Base-by-base conservation (phyloP, 2,797 vertebrate genomes). In the Poecilia wingei region DNA sequence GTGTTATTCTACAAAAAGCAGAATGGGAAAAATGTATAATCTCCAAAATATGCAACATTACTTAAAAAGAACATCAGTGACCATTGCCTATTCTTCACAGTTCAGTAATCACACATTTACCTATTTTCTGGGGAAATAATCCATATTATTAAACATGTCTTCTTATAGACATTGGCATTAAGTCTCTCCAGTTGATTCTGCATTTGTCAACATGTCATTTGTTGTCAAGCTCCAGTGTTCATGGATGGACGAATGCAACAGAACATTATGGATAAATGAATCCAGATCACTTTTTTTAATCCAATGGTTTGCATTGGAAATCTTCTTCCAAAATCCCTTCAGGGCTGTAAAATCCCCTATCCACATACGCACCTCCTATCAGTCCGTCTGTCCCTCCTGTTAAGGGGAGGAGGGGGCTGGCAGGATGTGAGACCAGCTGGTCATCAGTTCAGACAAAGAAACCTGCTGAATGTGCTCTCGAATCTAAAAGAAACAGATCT, bases 381-480 rank as follows among this genome's bases (percentile, higher is more conserved):
- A 86, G 75, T 75, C 79, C 13, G 86, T 80, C 75, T 73, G 82
- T 87, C 80, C 76, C 80, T 86, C 76, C 68, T 86, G 84, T 86
- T 70, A 68, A 78, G 77, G 77, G 85, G 82, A 46, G 66, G 84
- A 31, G 78, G 85, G 78, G 85, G 55, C 41, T 59, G 90, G 91
- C 91, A 95, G 94, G 94, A 95, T 92, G 93, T 89, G 88, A 85
- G 92, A 90, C 92, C 95, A 95, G 94, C 95, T 95, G 95, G 93
- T 95, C 92, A 92, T 92, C 90, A 85, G 92, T 92, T 93, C 91
- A 95, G 88, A 96, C 95, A 96, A 96, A 95, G 94, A 92, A 93
- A 92, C 89, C 90, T 93, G 90, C 91, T 94, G 91, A 92, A 95
- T 91, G 91, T 89, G 89, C 90, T 94, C 88, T 85, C 79, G 87